Evolutionary conservation across 2,888 invertebrate species (phyloP).

Genomic region (Hybos culiciformis): DNA sequence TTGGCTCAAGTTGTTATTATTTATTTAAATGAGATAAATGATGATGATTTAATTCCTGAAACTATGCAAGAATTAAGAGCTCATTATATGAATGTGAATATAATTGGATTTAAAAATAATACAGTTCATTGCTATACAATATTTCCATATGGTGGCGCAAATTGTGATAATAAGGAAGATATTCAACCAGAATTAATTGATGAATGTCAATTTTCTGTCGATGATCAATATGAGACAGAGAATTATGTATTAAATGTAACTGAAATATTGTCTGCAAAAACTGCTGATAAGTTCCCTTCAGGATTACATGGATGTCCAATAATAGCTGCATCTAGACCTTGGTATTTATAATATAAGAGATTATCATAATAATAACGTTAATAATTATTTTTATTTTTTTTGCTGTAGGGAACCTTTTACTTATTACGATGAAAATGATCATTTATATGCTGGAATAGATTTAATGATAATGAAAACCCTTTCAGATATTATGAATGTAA

Average conservation of each 20-base stretch:
- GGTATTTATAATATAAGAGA: slow-evolving; percentile 26
- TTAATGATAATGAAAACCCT: slow-evolving; percentile 28
- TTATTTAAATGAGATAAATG: slow-evolving; percentile 29
- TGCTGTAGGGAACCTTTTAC: not conserved
- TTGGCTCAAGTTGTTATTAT: slow-evolving; percentile 25
- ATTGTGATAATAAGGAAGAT: too few species aligned
- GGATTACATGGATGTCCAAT: slow-evolving; percentile 29
- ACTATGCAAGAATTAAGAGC: too few species aligned
- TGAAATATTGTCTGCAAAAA: too few species aligned
- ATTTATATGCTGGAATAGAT: slow-evolving; percentile 23
- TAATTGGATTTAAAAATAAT: too few species aligned
- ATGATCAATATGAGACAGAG: too few species aligned
- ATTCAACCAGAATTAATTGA: too few species aligned
- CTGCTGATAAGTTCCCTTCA: slow-evolving; percentile 28
- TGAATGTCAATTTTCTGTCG: too few species aligned
- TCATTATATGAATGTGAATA: too few species aligned
- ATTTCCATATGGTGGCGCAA: too few species aligned
- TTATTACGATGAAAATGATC: not conserved
- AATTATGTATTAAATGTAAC: slow-evolving; percentile 27
- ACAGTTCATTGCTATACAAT: too few species aligned
- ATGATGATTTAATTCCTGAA: too few species aligned
- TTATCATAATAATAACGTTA: not conserved
- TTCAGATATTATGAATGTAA: slow-evolving; percentile 25
- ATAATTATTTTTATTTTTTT: not conserved
- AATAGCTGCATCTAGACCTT: slow-evolving; percentile 25